A percentile compares a stretch with the other conserved stretches of the same genome.
These are phyloP conservation scores for Proterorhinus semilunaris DNA, from an alignment of 2,113 vertebrate genomes.

Conservation along the genomic window DNA sequence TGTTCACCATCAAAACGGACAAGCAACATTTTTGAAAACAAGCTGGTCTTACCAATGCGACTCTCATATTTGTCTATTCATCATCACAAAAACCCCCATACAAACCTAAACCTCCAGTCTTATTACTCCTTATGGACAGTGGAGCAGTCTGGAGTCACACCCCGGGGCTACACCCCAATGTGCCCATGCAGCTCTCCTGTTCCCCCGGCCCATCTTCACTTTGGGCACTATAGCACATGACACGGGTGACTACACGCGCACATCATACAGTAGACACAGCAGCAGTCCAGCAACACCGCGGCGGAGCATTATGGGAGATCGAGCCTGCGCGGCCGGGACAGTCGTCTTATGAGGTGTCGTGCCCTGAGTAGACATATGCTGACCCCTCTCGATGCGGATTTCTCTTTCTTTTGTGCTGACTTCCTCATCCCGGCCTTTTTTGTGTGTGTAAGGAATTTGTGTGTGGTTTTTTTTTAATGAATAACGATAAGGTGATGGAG, in stretches of 20 bases:
- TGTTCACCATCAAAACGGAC: too few relatives aligned
- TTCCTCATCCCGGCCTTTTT: constrained; percentile 58
- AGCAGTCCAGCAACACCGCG: constrained; percentile 19
- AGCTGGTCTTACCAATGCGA: background rate
- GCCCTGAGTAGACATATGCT: constrained; percentile 76
- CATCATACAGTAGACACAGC: constrained; percentile 19
- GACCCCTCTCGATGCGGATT: constrained; percentile 46
- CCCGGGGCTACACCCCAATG: constrained; percentile 65
- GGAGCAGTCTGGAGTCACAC: constrained; percentile 18
- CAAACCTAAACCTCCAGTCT: constrained; percentile 30
- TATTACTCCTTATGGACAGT: constrained; percentile 57
- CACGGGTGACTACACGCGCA: constrained; percentile 35
- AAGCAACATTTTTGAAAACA: background rate
- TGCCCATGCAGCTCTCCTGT: constrained; percentile 74
- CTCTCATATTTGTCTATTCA: background rate
- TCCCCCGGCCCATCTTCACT: constrained; percentile 68
- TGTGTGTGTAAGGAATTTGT: constrained; percentile 18
- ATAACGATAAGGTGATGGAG: constrained; percentile 5
- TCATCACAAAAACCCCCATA: background rate
- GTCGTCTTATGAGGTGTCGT: constrained; percentile 71
- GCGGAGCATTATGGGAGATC: constrained; percentile 42
- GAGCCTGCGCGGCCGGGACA: constrained; percentile 66
- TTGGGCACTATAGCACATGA: constrained; percentile 61
- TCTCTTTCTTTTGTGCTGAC: constrained; percentile 73
- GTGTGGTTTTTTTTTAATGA: constrained; percentile 64